These are phyloP conservation scores for Nannospalax galili DNA, from an alignment of 2,113 vertebrate species.

Conservation along the genomic window DNA sequence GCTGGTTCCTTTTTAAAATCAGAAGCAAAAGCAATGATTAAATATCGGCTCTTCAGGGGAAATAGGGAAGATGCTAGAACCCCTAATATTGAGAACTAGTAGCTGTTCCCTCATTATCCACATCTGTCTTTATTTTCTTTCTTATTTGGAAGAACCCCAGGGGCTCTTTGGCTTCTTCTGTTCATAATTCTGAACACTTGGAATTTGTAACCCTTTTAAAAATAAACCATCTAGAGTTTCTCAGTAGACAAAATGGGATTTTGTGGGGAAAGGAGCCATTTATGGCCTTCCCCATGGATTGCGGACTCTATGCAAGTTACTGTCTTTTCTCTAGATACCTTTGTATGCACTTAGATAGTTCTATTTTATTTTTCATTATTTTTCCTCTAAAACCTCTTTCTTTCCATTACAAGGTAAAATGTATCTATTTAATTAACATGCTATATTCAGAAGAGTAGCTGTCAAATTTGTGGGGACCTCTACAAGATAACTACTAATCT, in stretches of 20 bases:
- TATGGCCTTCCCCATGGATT: background rate
- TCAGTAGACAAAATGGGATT: background rate
- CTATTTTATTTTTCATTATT: slow-evolving; percentile 24
- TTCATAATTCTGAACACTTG: background rate
- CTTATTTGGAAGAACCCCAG: background rate
- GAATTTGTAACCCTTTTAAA: background rate
- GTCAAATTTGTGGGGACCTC: slow-evolving; percentile 56
- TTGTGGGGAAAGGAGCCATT: background rate
- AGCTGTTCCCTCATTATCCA: background rate
- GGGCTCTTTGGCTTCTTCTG: background rate
- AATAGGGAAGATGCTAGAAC: background rate
- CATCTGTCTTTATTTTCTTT: slow-evolving; percentile 5
- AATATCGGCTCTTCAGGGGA: background rate
- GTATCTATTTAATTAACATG: slow-evolving; percentile 5
- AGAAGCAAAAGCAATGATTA: background rate
- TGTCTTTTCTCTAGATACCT: background rate
- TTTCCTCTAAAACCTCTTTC: slow-evolving; percentile 22
- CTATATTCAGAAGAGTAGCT: slow-evolving; percentile 55
- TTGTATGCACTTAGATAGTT: background rate
- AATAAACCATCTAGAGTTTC: background rate
- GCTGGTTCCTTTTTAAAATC: background rate
- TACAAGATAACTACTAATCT: slow-evolving; percentile 72
- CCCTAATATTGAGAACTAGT: background rate
- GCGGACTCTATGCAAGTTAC: background rate
- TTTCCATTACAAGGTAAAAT: too few relatives aligned